Evolutionary conservation across 2,113 vertebrate genomes (phyloP), one percentile per base, ranked within the genome.

Genomic region (Leptobrachium leishanense): DNA sequence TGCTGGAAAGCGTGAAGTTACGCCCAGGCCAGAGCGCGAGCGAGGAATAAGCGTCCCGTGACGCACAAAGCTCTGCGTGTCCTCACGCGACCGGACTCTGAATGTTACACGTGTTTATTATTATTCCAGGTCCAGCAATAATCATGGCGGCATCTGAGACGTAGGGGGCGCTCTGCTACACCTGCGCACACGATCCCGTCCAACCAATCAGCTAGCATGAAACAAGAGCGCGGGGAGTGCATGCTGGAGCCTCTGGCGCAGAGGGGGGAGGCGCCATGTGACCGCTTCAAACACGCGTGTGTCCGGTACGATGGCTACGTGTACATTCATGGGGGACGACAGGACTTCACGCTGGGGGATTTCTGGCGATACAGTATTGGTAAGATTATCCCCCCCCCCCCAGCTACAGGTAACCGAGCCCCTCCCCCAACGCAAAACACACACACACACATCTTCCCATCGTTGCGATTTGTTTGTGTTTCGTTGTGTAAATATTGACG

Each of bases 361-460:
- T 94, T 96, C 81, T 97, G 95, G 96, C 87, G 89, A 39, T 97
- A 95, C 89, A 86, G 70, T 11, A 86, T 94, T 1, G 92, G 95
- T 96, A 88, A 92, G 92, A 6, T 15, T n/a, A n/a, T n/a, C n/a
- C n/a, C n/a, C n/a, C n/a, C n/a, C n/a, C n/a, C n/a, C n/a, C n/a
- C n/a, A n/a, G n/a, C n/a, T n/a, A n/a, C n/a, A n/a, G n/a, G n/a
- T n/a, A n/a, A n/a, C n/a, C n/a, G n/a, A n/a, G n/a, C n/a, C n/a
- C n/a, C n/a, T n/a, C n/a, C n/a, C n/a, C n/a, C n/a, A n/a, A n/a
- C n/a, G n/a, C n/a, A n/a, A n/a, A n/a, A n/a, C n/a, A n/a, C n/a
- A n/a, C n/a, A n/a, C n/a, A n/a, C n/a, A n/a, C n/a, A n/a, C n/a
- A n/a, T n/a, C n/a, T n/a, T n/a, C n/a, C n/a, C n/a, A n/a, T n/a